Evolutionary conservation across 2,113 vertebrate species (phyloP), one percentile per base, ranked within the genome.

Genomic region (Eleginops maclovinus): DNA sequence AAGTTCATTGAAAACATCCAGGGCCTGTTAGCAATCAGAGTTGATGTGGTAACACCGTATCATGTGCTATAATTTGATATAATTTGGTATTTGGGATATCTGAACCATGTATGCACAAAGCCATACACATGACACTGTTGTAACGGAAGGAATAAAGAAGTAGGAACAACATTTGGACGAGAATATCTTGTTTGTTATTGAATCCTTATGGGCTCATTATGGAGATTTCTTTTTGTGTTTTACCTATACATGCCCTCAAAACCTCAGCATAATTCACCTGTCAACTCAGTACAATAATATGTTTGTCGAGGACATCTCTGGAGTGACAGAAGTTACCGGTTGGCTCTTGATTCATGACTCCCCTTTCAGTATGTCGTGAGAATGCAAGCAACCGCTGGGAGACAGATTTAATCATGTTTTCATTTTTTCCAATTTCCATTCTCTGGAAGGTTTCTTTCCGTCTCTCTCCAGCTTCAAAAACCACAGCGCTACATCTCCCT

Each of bases 1-100:
- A 60, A 79, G 80, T 70, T 79, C 69, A 87, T 85, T 80, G 87
- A 89, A 90, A 92, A 88, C 85, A 89, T 91, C 84, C 86, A 83
- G 75, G 41, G 89, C 72, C 89, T 91, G 90, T 82, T 90, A 77
- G 75, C 74, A 81, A 87, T 93, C 88, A 87, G 0, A 11, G 87
- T 47, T 60, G 65, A 79, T 82, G 83, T 82, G 74, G 84, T 88
- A 73, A 91, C 78, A 55, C 31, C 17, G 41, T 44, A 74, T 85
- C 76, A 40, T 66, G 77, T 28, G 61, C 60, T 88, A 24, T 76
- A 49, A 74, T 87, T 82, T 71, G 17, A 69, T 75, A 41, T 64
- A 63, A 78, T 81, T 70, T 56, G 63, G 86, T 64, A 73, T 83
- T 61, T 43, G 55, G 64, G 72, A 77, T 67, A 54, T 77, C 36